Evolutionary conservation across 64 coral and sea anemone genomes (phyloP).

Genomic region (Exaiptasia diaphana): DNA sequence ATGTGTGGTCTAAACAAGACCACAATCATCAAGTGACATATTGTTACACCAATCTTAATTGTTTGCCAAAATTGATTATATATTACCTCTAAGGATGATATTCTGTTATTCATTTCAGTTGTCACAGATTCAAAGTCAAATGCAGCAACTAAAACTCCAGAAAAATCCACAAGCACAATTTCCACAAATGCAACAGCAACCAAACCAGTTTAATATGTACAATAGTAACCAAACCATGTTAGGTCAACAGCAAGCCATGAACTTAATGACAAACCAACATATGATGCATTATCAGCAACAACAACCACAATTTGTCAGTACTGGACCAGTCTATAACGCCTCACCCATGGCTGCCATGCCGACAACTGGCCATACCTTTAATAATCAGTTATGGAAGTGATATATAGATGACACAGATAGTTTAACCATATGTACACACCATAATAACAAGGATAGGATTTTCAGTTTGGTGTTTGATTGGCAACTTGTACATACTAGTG

Average conservation of each 20-base stretch:
- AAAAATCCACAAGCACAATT: constrained; percentile 36
- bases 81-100: no score
- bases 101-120: constrained; percentile 19
- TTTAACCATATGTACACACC: neutral
- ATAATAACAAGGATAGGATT: no score
- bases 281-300: constrained; percentile 53
- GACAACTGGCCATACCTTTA: constrained; percentile 41
- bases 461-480: no score
- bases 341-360: constrained; percentile 11
- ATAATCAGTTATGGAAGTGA: constrained; percentile 59
- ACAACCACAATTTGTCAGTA: constrained; percentile 49
- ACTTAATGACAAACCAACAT: constrained; percentile 44
- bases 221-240: neutral
- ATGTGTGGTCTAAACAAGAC: no score
- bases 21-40: no score
- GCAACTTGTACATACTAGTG: no score
- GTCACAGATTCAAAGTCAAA: constrained; percentile 56
- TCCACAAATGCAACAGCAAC: constrained; percentile 32
- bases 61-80: no score
- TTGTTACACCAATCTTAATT: no score
- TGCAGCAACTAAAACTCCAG: constrained; percentile 51
- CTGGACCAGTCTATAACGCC: constrained; percentile 21
- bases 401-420: neutral
- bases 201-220: neutral
- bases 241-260: neutral